These are phyloP conservation scores for Lepetodrilus schrolli DNA, from an alignment of 2,888 invertebrate genomes.

Conservation along the genomic window DNA sequence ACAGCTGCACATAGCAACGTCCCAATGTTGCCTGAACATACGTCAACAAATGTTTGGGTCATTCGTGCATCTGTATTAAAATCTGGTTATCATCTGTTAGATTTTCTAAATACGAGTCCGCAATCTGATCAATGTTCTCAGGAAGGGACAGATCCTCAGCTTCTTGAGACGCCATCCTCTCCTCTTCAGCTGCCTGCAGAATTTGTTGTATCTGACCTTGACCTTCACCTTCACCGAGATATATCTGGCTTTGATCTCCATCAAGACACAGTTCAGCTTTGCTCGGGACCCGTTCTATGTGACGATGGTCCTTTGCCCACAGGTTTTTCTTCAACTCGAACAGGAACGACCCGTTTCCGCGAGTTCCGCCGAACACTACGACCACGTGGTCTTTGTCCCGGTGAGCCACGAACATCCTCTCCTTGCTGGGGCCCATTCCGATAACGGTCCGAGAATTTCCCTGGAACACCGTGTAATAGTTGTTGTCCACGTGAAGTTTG, in stretches of 20 bases:
- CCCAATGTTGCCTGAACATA: no score
- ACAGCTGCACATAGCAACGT: no score
- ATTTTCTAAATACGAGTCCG: neutral
- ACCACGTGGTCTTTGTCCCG: conserved; percentile 30
- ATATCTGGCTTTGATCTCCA: neutral
- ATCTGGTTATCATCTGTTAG: neutral
- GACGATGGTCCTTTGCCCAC: conserved; percentile 23
- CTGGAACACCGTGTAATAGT: conserved; percentile 32
- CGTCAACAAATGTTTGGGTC: no score
- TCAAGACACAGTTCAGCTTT: neutral
- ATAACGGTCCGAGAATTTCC: conserved; percentile 38
- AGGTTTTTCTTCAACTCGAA: conserved; percentile 40
- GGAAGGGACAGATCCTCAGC: neutral
- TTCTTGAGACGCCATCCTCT: neutral
- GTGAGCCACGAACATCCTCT: conserved; percentile 36
- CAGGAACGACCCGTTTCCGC: conserved; percentile 39
- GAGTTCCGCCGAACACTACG: conserved; percentile 36
- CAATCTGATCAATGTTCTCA: neutral
- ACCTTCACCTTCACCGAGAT: neutral
- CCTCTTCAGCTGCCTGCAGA: conserved; percentile 2
- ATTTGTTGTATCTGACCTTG: conserved; percentile 20
- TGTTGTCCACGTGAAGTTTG: conserved; percentile 27
- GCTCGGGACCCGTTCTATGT: neutral
- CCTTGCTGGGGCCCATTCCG: conserved; percentile 27
- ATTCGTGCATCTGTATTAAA: no score